Base-by-base conservation (phyloP, 2,888 invertebrate genomes). In the Pasiphila rectangulata region DNA sequence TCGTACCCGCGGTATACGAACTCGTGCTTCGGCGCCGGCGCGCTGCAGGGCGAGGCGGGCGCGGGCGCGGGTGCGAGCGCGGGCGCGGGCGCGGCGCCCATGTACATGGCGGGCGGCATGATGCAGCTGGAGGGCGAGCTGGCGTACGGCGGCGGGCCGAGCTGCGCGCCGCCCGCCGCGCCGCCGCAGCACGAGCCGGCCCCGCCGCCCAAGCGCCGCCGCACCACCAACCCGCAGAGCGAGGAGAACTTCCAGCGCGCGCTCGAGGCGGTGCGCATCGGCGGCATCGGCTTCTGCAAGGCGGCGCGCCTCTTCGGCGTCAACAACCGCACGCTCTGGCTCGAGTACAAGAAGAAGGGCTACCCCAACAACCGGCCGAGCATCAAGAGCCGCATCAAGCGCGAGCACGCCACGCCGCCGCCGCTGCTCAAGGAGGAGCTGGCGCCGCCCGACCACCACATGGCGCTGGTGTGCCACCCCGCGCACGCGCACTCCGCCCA, bases 281-380 rank as follows among this genome's bases (percentile, higher is more conserved):
- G 95, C 13, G 94, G 95, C 24, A 94, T 95, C 59, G 95, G 95
- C 1, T 95, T 95, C 79, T 95, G 95, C 78, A 95, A 95, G 68
- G 95, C 95, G 4, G 95, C 95, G 0, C 89, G 94, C 39, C 91
- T 95, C 83, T 95, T 94, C 75, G 95, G 95, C 19, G 95, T 96
- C 9, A 95, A 95, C 79, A 95, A 95, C 79, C 90, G 95, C 45
- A 95, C 95, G 0, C 84, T 96, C 1, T 95, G 95, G 95, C 83
- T 95, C 24, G 95, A 95, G 70, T 95, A 95, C 72, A 95, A 94
- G 69, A 95, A 94, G 75, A 92, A 94, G 30, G 95, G 95, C 0
- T 95, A 95, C 75, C 95, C 95, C 1, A 94, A 94, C 65, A 94
- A 93, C 69, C 88, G 95, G 59, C 92, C 94, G 7, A 94, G 94